phyloP scores from a whole-genome alignment of 64 coral and sea anemone genomes.

The Hydrozoanthus tunicans region DNA sequence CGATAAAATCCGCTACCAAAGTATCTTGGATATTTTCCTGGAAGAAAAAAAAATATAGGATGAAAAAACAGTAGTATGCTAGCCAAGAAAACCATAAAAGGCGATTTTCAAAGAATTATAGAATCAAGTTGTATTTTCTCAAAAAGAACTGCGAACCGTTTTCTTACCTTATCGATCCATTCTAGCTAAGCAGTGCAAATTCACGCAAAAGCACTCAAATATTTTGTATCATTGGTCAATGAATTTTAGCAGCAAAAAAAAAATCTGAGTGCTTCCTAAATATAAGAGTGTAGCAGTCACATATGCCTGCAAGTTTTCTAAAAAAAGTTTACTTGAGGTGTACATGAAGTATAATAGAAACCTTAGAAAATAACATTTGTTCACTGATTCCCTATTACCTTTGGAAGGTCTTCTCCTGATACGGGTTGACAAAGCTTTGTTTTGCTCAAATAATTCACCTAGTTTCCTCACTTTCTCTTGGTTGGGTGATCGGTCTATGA shows the following conservation, averaged over 20 bases:
- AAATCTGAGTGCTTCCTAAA: no score
- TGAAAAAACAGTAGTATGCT: background rate
- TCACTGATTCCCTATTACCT: background rate
- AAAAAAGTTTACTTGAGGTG: no score
- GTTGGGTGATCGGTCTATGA: background rate
- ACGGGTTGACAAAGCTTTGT: background rate
- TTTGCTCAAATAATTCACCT: slow-evolving; percentile 47
- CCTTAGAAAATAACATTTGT: background rate
- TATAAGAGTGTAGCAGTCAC: no score
- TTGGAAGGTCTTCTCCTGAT: background rate
- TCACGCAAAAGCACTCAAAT: background rate
- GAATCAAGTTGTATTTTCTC: no score
- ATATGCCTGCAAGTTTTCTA: no score
- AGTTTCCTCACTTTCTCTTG: slow-evolving; percentile 42
- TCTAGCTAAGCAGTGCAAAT: background rate
- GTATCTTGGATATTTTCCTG: background rate
- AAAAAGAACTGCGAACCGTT: no score
- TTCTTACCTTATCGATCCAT: no score
- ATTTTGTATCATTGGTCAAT: no score
- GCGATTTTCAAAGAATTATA: no score
- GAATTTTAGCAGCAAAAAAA: no score
- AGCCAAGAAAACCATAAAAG: no score
- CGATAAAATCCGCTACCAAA: background rate
- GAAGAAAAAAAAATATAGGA: background rate
- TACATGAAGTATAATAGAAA: background rate